phyloP scores from a whole-genome alignment of 1,140 invertebrate species.

The Reticulitermes speratus region DNA sequence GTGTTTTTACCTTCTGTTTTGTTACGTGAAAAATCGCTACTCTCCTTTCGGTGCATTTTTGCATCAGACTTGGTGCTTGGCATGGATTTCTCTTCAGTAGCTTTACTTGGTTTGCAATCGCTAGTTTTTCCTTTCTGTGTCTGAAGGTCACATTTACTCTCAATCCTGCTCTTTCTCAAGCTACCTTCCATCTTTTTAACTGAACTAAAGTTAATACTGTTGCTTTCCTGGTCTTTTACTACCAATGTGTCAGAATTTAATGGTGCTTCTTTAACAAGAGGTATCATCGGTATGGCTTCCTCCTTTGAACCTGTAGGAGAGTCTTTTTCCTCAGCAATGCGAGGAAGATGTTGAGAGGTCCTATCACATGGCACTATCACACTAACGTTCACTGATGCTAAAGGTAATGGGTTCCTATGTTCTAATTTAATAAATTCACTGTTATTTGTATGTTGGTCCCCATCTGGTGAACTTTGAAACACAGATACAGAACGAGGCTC shows the following conservation, averaged over 20 bases:
- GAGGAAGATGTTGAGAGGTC: constrained; percentile 51
- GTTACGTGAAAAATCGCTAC: background rate
- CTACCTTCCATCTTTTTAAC: background rate
- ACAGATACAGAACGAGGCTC: background rate
- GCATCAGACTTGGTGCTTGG: background rate
- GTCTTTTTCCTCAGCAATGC: constrained; percentile 82
- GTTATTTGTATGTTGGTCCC: background rate
- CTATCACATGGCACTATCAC: constrained; percentile 25
- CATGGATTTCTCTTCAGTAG: background rate
- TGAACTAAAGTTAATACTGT: background rate
- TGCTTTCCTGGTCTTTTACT: background rate
- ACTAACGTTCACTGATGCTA: background rate
- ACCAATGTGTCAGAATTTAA: background rate
- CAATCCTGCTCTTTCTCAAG: background rate
- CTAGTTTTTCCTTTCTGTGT: background rate
- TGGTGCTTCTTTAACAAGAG: background rate
- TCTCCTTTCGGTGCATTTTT: background rate
- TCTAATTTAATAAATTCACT: constrained; percentile 8
- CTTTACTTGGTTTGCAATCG: background rate
- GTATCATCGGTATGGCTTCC: constrained; percentile 19
- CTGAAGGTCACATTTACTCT: background rate
- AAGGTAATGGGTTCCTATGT: background rate
- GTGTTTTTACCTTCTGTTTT: background rate
- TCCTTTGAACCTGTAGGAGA: constrained; percentile 65
- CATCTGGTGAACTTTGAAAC: background rate